Percentiles rank a stretch among this genome's conserved stretches.
These are phyloP conservation scores for Pristionchus mayeri DNA, from an alignment of 2,888 invertebrate genomes.

Conservation along the genomic window DNA sequence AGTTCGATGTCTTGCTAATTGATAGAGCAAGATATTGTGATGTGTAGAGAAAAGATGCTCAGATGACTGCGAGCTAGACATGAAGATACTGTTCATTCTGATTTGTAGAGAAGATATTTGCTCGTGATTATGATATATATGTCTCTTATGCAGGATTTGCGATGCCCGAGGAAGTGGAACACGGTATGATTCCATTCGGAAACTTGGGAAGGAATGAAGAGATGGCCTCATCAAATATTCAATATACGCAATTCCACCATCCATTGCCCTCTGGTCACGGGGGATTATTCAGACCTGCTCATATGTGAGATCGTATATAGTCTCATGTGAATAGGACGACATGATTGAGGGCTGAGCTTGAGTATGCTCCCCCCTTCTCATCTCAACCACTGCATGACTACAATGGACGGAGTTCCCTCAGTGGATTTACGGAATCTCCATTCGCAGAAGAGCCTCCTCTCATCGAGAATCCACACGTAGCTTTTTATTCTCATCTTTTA, in stretches of 20 bases:
- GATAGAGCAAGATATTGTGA: too few relatives aligned
- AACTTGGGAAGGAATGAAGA: not conserved
- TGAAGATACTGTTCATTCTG: too few relatives aligned
- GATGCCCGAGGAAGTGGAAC: not conserved
- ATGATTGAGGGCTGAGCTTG: not conserved
- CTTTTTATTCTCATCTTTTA: not conserved
- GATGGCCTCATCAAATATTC: not conserved
- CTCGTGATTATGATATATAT: too few relatives aligned
- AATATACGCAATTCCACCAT: not conserved
- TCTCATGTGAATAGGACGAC: not conserved
- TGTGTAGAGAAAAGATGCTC: too few relatives aligned
- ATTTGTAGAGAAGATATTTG: too few relatives aligned
- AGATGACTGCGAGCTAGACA: too few relatives aligned
- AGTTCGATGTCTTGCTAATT: not conserved
- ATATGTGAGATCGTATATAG: not conserved
- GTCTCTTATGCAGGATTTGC: not conserved
- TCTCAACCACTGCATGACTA: not conserved
- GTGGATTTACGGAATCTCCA: slow-evolving; percentile 5
- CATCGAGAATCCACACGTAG: slow-evolving; percentile 30
- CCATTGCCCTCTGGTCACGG: not conserved
- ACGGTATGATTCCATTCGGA: not conserved
- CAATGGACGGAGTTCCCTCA: not conserved
- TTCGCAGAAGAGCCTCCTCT: not conserved
- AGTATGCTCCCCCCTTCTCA: not conserved
- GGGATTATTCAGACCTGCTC: not conserved